phyloP scores from a whole-genome alignment of 2,888 invertebrate species.

The Epinotia demarniana region DNA sequence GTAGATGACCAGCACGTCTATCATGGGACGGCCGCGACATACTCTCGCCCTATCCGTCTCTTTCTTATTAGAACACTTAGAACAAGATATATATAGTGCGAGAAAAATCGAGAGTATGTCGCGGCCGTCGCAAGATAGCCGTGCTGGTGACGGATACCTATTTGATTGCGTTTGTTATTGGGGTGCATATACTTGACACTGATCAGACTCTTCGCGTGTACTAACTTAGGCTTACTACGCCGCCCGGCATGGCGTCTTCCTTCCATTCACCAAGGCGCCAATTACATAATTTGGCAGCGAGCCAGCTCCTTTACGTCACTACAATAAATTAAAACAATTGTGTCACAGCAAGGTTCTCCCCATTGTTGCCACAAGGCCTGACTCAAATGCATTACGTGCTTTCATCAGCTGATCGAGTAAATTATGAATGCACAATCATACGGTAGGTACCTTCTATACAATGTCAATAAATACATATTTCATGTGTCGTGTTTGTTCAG shows the following conservation, averaged over 20 bases:
- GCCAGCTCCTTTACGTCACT: constrained; percentile 33
- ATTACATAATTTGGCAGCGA: constrained; percentile 1
- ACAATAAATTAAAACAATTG: constrained; percentile 32
- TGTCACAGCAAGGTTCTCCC: constrained; percentile 10
- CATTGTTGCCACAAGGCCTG: constrained; percentile 30
- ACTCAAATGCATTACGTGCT: constrained; percentile 27
- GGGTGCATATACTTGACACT: background rate
- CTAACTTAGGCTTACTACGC: constrained; percentile 12
- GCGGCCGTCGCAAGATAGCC: no score
- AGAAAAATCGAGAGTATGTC: no score
- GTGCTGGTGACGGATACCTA: no score
- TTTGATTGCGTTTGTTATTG: background rate
- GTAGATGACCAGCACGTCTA: no score
- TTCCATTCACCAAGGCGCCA: constrained; percentile 24
- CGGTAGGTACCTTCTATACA: background rate
- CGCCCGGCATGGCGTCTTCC: background rate
- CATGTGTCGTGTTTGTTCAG: constrained; percentile 14
- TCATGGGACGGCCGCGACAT: no score
- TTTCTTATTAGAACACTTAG: no score
- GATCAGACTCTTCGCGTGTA: background rate
- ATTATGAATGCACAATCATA: constrained; percentile 22
- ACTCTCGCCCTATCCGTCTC: no score
- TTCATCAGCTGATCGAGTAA: constrained; percentile 32
- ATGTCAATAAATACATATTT: constrained; percentile 17
- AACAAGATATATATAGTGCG: no score